Evolutionary conservation across 2,888 invertebrate genomes (phyloP).

Genomic region (Cephus sareptanus): DNA sequence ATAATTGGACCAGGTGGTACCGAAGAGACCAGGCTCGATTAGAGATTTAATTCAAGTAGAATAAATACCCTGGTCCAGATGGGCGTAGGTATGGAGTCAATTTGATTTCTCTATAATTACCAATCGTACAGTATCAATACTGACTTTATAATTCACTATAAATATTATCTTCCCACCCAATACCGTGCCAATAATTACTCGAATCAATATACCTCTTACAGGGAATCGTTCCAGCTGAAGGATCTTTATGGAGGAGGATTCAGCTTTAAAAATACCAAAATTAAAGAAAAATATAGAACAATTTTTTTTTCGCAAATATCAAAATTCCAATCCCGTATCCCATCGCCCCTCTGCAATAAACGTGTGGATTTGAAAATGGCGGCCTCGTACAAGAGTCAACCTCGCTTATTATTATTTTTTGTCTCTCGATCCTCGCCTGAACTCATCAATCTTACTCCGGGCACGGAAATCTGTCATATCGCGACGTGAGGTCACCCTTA

Average conservation of each 20-base stretch:
- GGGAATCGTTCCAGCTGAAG: not conserved
- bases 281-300: not conserved
- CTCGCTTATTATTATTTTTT: slow-evolving; percentile 17
- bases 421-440: not conserved
- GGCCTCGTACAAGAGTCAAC: slow-evolving; percentile 13
- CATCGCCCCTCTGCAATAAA: not conserved
- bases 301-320: no score
- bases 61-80: not conserved
- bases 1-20: not conserved
- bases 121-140: not conserved
- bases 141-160: not conserved
- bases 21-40: not conserved
- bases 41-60: not conserved
- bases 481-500: slow-evolving; percentile 14
- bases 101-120: not conserved
- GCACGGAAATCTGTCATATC: slow-evolving; percentile 21
- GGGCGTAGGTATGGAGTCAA: not conserved
- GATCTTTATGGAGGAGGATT: not conserved
- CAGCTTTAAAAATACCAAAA: not conserved
- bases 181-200: not conserved
- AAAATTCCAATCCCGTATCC: no score
- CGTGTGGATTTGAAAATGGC: not conserved
- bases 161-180: not conserved
- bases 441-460: slow-evolving; percentile 21
- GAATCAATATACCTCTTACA: not conserved